Percentiles rank a stretch among this genome's conserved stretches.
phyloP scores from a whole-genome alignment of 92 coral and sea anemone genomes.

The Phenganax subtilis region DNA sequence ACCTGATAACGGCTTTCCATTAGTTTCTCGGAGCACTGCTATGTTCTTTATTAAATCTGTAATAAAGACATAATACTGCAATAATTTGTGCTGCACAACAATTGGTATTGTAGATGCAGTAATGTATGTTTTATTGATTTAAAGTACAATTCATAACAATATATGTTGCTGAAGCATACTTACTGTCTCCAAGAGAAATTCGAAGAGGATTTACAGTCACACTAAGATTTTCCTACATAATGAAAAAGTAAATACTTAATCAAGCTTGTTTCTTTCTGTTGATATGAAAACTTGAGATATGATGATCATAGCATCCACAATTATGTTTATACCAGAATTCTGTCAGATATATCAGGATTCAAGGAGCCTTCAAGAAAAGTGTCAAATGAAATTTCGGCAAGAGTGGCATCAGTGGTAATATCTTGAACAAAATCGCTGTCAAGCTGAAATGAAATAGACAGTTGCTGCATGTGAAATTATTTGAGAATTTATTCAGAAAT shows the following conservation, averaged over 20 bases:
- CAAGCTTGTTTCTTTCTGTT: too few species aligned
- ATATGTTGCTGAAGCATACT: neutral
- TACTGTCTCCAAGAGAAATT: conserved; percentile 39
- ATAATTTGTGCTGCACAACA: neutral
- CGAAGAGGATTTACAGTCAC: conserved; percentile 30
- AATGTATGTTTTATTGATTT: too few species aligned
- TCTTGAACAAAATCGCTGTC: conserved; percentile 32
- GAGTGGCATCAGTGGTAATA: neutral
- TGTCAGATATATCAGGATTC: neutral
- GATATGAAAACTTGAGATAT: neutral
- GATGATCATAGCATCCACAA: too few species aligned
- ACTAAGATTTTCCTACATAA: conserved; percentile 18
- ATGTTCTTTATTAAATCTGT: conserved; percentile 28
- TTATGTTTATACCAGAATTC: neutral
- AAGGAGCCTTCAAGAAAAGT: conserved; percentile 22
- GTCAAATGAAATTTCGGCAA: conserved; percentile 26
- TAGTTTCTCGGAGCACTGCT: neutral
- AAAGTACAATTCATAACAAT: too few species aligned
- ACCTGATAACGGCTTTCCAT: neutral
- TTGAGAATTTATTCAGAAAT: neutral
- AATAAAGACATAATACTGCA: neutral
- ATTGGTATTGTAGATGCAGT: too few species aligned
- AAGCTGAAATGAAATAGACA: neutral
- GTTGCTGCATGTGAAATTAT: neutral
- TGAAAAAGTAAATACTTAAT: too few species aligned